Base-by-base conservation (phyloP, 2,797 vertebrate species). In the Chiroxiphia lanceolata region DNA sequence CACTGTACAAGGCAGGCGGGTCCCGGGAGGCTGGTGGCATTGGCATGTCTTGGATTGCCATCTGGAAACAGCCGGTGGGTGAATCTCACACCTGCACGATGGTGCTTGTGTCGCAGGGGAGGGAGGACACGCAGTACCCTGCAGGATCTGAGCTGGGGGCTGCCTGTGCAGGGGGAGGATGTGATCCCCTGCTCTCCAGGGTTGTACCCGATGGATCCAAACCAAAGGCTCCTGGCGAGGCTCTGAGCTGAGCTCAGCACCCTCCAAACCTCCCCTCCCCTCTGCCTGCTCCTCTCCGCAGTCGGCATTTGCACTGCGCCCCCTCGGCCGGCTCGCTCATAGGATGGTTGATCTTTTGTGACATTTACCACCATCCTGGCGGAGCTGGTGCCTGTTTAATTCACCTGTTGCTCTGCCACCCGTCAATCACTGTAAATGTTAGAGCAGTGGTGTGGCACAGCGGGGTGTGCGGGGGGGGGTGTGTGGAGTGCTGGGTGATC, bases 331-430 rank as follows among this genome's bases (percentile, higher is more conserved):
- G 51, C 70, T 44, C 21, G 1, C 90, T 83, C 59, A 20, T 29
- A 33, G 34, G 33, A 54, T 61, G 78, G 67, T 60, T 97, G 95
- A 96, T 97, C 92, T 96, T 95, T 92, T 94, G 84, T 97, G 97
- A 96, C 96, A 95, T 97, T 97, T 95, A 92, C 86, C 59, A 33
- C 96, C 47, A 17, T 91, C 48, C 34, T 92, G 91, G 83, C 50
- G 21, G 85, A 36, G 29, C 18, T 5, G 13, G 81, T 7, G 78
- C 83, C 91, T 91, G 63, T 82, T 95, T 94, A 92, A 96, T 96
- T 95, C 93, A 94, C 92, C 79, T 95, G 92, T 94, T 97, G 96
- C 96, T 96, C 44, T 92, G 94, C 85, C 90, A 88, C 27, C 92
- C 3, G 26, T 96, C 96, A 91, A 45, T 97, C 96, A 93, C 75